Conservation (phyloP, 2,888 invertebrate species). For the Ashinkailepas kermadecensis region DNA sequence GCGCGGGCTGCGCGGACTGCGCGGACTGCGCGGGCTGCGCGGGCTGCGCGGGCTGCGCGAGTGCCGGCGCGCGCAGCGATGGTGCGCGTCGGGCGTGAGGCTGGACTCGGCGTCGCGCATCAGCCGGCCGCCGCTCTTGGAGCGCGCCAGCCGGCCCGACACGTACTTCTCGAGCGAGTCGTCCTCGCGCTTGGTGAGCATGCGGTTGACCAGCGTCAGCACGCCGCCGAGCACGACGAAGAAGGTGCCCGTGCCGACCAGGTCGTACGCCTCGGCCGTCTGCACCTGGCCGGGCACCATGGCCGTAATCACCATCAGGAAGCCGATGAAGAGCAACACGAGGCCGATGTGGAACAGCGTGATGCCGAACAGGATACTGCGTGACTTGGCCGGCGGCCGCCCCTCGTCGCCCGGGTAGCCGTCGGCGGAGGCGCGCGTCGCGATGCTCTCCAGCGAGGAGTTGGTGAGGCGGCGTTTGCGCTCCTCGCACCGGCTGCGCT, state of each 20-base stretch:
- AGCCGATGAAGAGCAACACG: constrained; percentile 33
- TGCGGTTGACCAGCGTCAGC: constrained; percentile 32
- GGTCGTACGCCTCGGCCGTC: constrained; percentile 29
- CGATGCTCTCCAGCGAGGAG: constrained; percentile 27
- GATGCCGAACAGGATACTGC: constrained; percentile 31
- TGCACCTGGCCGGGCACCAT: constrained; percentile 31
- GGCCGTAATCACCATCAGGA: constrained; percentile 33
- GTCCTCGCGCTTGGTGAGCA: constrained; percentile 32
- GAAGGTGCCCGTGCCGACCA: constrained; percentile 32
- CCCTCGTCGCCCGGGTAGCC: constrained; percentile 25
- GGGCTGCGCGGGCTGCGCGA: neutral
- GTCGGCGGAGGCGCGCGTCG: constrained; percentile 30
- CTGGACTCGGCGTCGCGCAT: constrained; percentile 31
- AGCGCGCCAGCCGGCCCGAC: constrained; percentile 30
- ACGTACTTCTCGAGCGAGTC: constrained; percentile 33
- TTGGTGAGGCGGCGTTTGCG: constrained; percentile 28
- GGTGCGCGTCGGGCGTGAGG: constrained; percentile 31
- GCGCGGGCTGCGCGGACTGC: neutral
- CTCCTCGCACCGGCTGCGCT: constrained; percentile 32
- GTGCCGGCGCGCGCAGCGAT: neutral
- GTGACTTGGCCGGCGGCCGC: constrained; percentile 26
- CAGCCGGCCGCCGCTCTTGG: constrained; percentile 32
- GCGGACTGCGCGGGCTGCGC: neutral
- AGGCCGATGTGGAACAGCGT: constrained; percentile 34
- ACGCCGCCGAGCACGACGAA: constrained; percentile 33